phyloP scores from a whole-genome alignment of 2,888 invertebrate genomes.

The Ypsolopha sequella region DNA sequence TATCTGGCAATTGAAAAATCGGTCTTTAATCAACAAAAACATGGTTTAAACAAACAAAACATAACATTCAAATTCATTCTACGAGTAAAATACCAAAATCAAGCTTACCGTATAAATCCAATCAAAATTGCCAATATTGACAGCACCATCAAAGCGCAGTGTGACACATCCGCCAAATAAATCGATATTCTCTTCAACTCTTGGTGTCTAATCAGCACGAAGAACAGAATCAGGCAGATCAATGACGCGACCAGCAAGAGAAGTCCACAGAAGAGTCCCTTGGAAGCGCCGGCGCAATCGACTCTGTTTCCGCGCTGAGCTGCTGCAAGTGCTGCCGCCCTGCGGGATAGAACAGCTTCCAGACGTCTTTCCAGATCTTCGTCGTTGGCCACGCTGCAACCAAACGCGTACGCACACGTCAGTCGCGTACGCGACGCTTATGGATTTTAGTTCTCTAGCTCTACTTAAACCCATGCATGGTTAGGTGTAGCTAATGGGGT shows the following conservation, averaged over 20 bases:
- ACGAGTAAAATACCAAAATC: slow-evolving; percentile 2
- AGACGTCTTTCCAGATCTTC: slow-evolving; percentile 90
- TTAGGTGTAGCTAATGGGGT: not conserved
- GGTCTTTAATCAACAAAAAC: not conserved
- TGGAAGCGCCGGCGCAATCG: slow-evolving; percentile 95
- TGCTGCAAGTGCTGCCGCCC: slow-evolving; percentile 88
- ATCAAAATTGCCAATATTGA: slow-evolving; percentile 91
- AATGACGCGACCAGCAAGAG: slow-evolving; percentile 90
- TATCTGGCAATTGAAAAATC: too few species aligned
- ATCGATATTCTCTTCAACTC: slow-evolving; percentile 88
- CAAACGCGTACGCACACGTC: slow-evolving; percentile 52
- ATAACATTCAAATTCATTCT: not conserved
- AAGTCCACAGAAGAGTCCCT: slow-evolving; percentile 92
- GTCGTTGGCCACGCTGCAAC: slow-evolving; percentile 73
- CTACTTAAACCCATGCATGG: slow-evolving; percentile 2
- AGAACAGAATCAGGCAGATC: slow-evolving; percentile 95
- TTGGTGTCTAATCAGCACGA: slow-evolving; percentile 91
- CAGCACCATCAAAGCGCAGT: slow-evolving; percentile 88
- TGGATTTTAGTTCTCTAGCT: not conserved
- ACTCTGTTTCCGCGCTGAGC: slow-evolving; percentile 86
- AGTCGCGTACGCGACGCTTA: slow-evolving; percentile 19
- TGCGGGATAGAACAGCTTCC: slow-evolving; percentile 88
- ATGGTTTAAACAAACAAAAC: not conserved
- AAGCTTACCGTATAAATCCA: slow-evolving; percentile 86
- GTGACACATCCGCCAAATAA: slow-evolving; percentile 92